Evolutionary conservation across 2,113 vertebrate species (phyloP), one percentile per base, ranked within the genome.

Genomic region (Vidua macroura): DNA sequence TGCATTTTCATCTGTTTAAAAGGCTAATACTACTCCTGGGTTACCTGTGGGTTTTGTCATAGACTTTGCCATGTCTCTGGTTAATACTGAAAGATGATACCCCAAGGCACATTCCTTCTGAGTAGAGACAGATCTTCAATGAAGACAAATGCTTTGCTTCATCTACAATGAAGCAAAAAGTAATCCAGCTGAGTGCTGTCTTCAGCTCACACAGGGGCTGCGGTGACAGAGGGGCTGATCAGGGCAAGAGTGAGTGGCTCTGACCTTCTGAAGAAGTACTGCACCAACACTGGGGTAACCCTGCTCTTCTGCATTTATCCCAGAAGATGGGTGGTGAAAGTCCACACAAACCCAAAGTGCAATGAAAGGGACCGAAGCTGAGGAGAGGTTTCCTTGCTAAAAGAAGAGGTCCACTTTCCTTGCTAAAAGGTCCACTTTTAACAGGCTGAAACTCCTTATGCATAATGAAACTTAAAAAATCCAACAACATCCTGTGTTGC

Each of bases 61-160:
- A 67, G 25, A 59, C 44, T 17, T 76, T 52, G 31, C 25, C 17
- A 76, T 25, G 25, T 52, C 37, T 37, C 44, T 68, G 53, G 46
- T 68, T 60, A 68, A 44, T 28, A 18, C 0, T 68, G 62, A 18
- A 31, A 3, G 2, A 44, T 3, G 2, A 28, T 59, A 30, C 11
- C 46, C 14, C 41, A 37, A 48, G 59, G 58, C 15, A 15, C n/a
- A 48, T 14, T 49, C 10, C 10, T 12, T 49, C n/a, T 15, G 35
- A 62, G 22, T 1, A 55, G n/a, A 63, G 39, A 17, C 12, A 49
- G 41, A 43, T 67, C 46, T 60, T 73, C 56, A 69, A 14, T 3
- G 13, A 86, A 55, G 51, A 39, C 64, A 64, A 35, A 83, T 51
- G 24, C 30, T 35, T 35, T 35, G 35, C 35, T 35, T 35, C 35